Evolutionary conservation across 2,888 invertebrate genomes (phyloP).

Genomic region (Hirtodrosophila alboralis): DNA sequence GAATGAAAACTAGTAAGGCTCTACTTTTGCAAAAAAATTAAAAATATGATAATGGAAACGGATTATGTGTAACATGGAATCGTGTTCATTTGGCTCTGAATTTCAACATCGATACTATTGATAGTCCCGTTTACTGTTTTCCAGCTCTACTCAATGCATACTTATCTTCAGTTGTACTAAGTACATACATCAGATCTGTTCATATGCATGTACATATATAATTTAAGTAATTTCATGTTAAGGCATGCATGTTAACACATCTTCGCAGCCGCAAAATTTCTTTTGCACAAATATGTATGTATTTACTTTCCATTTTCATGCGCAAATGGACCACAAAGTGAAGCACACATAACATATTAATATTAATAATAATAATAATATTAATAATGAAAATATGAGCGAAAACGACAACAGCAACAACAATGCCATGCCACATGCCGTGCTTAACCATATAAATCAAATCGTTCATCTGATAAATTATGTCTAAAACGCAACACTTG

Average conservation of each 20-base stretch:
- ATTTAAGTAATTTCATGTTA: constrained; percentile 69
- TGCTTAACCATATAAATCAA: constrained; percentile 79
- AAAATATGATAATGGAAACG: no score
- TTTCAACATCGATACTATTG: no score
- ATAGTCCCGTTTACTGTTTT: no score
- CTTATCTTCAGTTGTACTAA: no score
- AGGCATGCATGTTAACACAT: constrained; percentile 76
- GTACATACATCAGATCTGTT: no score
- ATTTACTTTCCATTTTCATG: constrained; percentile 76
- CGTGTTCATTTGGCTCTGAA: no score
- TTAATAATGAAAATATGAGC: constrained; percentile 41
- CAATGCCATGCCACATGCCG: constrained; percentile 68
- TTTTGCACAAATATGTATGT: constrained; percentile 52
- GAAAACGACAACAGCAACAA: constrained; percentile 19
- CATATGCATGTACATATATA: constrained; percentile 27
- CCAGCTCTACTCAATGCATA: no score
- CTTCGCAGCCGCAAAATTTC: constrained; percentile 61
- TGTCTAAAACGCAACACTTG: constrained; percentile 75
- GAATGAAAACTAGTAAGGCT: no score
- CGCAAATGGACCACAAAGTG: constrained; percentile 61
- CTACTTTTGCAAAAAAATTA: no score
- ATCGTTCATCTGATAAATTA: constrained; percentile 79
- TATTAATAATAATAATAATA: constrained; percentile 39
- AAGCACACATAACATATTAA: constrained; percentile 52
- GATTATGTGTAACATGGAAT: no score